phyloP scores from a whole-genome alignment of 23 tunicate species.

The Oikopleura dioica region DNA sequence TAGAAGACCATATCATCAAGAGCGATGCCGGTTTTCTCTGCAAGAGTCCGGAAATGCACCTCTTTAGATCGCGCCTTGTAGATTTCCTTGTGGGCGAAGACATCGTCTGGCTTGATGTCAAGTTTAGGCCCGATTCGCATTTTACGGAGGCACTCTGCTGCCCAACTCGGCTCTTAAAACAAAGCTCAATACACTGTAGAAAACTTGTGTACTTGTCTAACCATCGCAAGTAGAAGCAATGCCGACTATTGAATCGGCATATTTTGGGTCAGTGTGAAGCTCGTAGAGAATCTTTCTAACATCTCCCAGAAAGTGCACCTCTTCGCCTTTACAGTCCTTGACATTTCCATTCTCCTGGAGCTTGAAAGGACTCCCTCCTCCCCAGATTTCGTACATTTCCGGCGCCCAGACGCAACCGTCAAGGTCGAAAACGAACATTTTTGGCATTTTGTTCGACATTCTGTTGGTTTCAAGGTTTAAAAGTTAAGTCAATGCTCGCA shows the following conservation, averaged over 20 bases:
- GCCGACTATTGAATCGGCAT: not conserved
- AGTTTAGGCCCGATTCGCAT: not conserved
- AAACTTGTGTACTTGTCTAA: too few relatives aligned
- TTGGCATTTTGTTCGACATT: not conserved
- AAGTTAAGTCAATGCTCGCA: too few relatives aligned
- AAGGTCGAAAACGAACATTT: not conserved
- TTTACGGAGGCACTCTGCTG: not conserved
- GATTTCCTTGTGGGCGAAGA: not conserved
- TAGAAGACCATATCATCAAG: not conserved
- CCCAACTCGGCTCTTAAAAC: slow-evolving; percentile 1
- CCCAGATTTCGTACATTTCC: not conserved
- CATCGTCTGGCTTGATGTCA: not conserved
- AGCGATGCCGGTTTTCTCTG: not conserved
- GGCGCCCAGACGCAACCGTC: not conserved
- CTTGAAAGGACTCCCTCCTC: not conserved
- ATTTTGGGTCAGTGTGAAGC: not conserved
- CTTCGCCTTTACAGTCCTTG: not conserved
- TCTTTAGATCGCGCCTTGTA: not conserved
- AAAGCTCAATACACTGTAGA: too few relatives aligned
- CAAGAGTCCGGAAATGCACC: not conserved
- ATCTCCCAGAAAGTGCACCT: not conserved
- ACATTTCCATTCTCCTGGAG: not conserved
- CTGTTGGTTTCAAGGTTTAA: too few relatives aligned
- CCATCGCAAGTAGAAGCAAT: not conserved
- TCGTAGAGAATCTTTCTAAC: not conserved